phyloP scores from a whole-genome alignment of 2,113 vertebrate genomes.

The Malurus elegans region DNA sequence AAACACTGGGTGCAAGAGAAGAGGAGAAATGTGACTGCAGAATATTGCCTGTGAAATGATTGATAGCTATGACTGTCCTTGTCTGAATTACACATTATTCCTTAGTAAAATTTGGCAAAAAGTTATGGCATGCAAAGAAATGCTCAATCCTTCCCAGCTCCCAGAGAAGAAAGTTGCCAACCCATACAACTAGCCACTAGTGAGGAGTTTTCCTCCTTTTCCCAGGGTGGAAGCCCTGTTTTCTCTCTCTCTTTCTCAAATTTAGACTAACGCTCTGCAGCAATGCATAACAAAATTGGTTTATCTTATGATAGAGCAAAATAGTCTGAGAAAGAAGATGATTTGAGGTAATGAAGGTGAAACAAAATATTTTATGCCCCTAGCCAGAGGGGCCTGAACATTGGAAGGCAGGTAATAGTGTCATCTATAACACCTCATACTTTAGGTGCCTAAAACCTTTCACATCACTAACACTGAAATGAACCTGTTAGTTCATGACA shows the following conservation, averaged over 20 bases:
- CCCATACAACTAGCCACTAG: background rate
- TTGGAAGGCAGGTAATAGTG: background rate
- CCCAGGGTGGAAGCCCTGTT: background rate
- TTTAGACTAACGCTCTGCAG: background rate
- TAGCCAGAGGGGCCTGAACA: background rate
- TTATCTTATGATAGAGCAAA: background rate
- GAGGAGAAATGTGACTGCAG: background rate
- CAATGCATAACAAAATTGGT: constrained; percentile 40
- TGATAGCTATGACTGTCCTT: background rate
- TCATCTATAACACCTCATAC: background rate
- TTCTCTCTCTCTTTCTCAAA: background rate
- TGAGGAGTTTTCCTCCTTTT: background rate
- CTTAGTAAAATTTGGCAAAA: background rate
- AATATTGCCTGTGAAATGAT: background rate
- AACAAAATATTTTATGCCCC: background rate
- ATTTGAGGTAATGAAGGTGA: background rate
- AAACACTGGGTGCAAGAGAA: background rate
- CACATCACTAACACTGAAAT: background rate
- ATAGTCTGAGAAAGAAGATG: background rate
- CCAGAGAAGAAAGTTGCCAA: background rate
- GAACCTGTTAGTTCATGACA: background rate
- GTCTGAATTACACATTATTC: background rate
- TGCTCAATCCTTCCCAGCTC: background rate
- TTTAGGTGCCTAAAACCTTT: background rate
- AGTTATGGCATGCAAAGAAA: background rate